phyloP scores from a whole-genome alignment of 2,797 vertebrate species.

The Scolopax bukidnonensis region DNA sequence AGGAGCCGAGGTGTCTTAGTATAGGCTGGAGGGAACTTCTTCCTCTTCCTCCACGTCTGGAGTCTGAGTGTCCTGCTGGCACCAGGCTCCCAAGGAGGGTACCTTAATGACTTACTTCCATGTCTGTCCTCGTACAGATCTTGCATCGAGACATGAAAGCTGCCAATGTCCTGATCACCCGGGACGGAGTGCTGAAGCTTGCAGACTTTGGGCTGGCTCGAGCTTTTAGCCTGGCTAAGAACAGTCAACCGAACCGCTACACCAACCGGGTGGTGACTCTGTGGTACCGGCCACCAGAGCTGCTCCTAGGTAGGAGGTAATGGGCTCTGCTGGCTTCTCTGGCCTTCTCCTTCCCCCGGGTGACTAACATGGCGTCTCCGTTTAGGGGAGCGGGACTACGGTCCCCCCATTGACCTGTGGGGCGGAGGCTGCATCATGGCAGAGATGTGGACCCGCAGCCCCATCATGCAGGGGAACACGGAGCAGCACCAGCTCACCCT shows the following conservation, averaged over 20 bases:
- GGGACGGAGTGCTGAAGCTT: slow-evolving; percentile 94
- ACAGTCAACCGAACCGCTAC: slow-evolving; percentile 97
- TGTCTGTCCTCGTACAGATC: slow-evolving; percentile 79
- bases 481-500: slow-evolving; percentile 98
- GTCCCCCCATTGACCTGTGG: slow-evolving; percentile 98
- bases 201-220: slow-evolving; percentile 95
- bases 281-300: slow-evolving; percentile 96
- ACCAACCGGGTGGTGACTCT: slow-evolving; percentile 97
- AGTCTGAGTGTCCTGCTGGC: not conserved
- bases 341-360: not conserved
- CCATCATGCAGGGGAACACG: slow-evolving; percentile 99
- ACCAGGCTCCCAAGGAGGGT: not conserved
- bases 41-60: not conserved
- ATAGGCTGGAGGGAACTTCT: not conserved
- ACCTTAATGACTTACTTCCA: not conserved
- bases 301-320: slow-evolving; percentile 87
- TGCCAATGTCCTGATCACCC: slow-evolving; percentile 94
- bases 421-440: slow-evolving; percentile 98
- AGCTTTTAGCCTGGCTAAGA: slow-evolving; percentile 97
- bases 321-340: not conserved
- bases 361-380: slow-evolving; percentile 7
- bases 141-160: slow-evolving; percentile 98
- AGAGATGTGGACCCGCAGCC: slow-evolving; percentile 99
- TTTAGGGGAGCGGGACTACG: slow-evolving; percentile 94
- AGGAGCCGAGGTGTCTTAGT: not conserved